phyloP scores from a whole-genome alignment of 2,888 invertebrate species.

The Myathropa florea region DNA sequence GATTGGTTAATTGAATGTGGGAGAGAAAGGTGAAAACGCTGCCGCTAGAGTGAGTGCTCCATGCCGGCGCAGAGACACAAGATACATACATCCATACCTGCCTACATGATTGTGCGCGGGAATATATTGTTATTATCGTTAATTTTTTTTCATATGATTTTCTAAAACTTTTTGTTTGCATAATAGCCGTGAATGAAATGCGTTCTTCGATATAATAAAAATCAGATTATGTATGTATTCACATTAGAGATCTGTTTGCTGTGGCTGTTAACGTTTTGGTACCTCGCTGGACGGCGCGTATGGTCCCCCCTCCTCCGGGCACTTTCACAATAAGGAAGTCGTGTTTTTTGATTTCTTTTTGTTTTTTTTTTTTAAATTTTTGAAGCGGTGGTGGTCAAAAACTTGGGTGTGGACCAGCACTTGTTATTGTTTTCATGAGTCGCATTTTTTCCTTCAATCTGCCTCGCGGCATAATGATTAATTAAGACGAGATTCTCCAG shows the following conservation, averaged over 20 bases:
- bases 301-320: background rate
- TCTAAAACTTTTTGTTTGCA: conserved; percentile 35
- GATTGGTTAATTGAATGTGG: conserved; percentile 31
- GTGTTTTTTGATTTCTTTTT: conserved; percentile 1
- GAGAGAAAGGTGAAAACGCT: conserved; percentile 42
- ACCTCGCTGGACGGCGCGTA: background rate
- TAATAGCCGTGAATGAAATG: conserved; percentile 22
- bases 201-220: conserved; percentile 3
- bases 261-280: background rate
- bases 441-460: background rate
- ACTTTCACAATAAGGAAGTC: conserved; percentile 41
- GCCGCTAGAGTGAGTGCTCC: conserved; percentile 3
- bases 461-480: background rate
- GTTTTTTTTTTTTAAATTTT: conserved; percentile 2
- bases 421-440: conserved; percentile 14
- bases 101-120: background rate
- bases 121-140: conserved; percentile 20
- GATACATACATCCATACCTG: background rate
- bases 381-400: background rate
- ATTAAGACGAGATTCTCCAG: background rate
- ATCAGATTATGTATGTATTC: conserved; percentile 15
- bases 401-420: conserved; percentile 7
- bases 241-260: conserved; percentile 16
- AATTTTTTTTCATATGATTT: background rate
- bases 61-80: background rate